Evolutionary conservation across 2,113 vertebrate species (phyloP), one percentile per base, ranked within the genome.

Genomic region (Ptyas mucosa): DNA sequence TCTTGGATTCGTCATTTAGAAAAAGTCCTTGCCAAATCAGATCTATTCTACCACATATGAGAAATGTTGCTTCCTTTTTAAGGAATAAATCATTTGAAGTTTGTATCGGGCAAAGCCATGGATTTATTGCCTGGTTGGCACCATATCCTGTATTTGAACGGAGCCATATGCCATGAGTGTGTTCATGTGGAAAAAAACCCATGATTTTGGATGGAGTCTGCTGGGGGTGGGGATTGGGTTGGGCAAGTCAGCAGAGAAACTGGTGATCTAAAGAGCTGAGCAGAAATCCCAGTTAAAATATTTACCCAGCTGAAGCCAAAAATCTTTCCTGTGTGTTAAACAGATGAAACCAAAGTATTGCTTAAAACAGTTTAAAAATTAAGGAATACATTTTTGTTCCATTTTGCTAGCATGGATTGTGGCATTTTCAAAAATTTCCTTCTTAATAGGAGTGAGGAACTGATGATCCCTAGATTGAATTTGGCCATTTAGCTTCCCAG

Each of bases 281-380:
- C 95, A 96, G 29, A 93, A 96, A 95, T 96, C 95, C 95, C 96
- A 96, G 93, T 96, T 97, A 96, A 96, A 97, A 97, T 96, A 96
- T 96, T 97, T 96, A 97, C 95, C 96, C 96, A 97, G 97, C 96
- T 96, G 96, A 96, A 91, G 95, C 26, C 88, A 96, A 91, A 91
- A 96, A 96, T 94, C 95, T 95, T 93, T 97, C 92, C 95, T 95
- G 95, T 85, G 92, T 93, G 93, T 34, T 43, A 9, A 39, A 95
- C 92, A 95, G 94, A 89, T 85, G 90, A 92, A 94, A 87, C 93
- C 94, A 61, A 96, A 95, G 90, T 75, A 69, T 89, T 93, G 93
- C 92, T 92, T 92, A 81, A 86, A 89, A 95, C 87, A 69, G 85
- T 93, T 90, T 94, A 94, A 93, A 90, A 92, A 34, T 8, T 43